These are phyloP conservation scores for Cheilosia grossa DNA, from an alignment of 2,888 invertebrate genomes.

Conservation along the genomic window DNA sequence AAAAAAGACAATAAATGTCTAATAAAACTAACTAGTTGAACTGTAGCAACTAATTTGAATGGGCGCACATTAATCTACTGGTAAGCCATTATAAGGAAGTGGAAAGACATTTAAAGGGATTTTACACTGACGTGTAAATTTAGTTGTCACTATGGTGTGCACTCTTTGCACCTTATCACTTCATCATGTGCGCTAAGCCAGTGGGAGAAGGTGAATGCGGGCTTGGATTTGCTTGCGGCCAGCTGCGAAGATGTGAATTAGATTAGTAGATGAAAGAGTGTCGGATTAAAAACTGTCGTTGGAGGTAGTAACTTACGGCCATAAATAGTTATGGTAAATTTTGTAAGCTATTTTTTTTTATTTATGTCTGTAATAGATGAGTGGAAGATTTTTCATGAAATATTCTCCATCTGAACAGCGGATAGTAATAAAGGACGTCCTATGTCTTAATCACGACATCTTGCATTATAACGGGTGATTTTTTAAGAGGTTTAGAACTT, in stretches of 20 bases:
- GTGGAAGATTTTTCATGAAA: too few relatives aligned
- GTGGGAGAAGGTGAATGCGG: neutral
- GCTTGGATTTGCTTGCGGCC: neutral
- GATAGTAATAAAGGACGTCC: too few relatives aligned
- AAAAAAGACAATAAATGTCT: constrained; percentile 73
- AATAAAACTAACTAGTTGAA: constrained; percentile 70
- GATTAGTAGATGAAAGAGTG: neutral
- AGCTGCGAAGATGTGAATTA: neutral
- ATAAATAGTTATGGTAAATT: too few relatives aligned
- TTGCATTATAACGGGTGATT: too few relatives aligned
- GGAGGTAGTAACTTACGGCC: too few relatives aligned
- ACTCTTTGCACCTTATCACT: constrained; percentile 46
- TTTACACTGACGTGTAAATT: constrained; percentile 47
- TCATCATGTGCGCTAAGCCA: constrained; percentile 7
- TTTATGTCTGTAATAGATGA: too few relatives aligned
- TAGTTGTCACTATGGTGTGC: constrained; percentile 46
- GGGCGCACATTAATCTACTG: constrained; percentile 64
- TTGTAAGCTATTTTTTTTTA: too few relatives aligned
- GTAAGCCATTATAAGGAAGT: constrained; percentile 55
- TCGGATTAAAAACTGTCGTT: neutral
- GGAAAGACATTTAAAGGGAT: constrained; percentile 49
- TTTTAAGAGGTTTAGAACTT: too few relatives aligned
- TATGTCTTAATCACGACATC: too few relatives aligned
- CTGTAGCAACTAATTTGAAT: constrained; percentile 62
- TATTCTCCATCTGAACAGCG: too few relatives aligned